Percentiles rank a stretch among this genome's conserved stretches.
Evolutionary conservation across 2,888 invertebrate genomes (phyloP).

Genomic region (Perithous albicinctus): DNA sequence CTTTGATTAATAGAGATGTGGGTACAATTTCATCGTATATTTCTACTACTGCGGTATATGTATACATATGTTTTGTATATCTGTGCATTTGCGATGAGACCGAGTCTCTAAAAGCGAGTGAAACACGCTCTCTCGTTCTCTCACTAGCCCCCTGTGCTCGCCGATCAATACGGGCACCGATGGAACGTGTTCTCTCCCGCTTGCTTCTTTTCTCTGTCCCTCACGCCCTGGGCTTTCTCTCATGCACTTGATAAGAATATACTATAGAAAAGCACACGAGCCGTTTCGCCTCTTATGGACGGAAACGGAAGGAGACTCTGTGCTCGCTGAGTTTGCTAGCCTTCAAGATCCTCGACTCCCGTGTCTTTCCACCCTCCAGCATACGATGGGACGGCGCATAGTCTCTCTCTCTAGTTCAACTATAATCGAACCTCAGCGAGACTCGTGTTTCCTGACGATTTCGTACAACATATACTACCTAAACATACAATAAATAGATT

Average conservation of each 20-base stretch:
- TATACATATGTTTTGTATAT: neutral
- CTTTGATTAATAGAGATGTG: neutral
- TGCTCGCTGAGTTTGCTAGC: conserved; percentile 12
- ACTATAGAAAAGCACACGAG: conserved; percentile 21
- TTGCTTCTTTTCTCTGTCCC: conserved; percentile 32
- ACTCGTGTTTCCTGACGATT: conserved; percentile 4
- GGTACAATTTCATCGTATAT: neutral
- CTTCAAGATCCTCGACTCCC: conserved; percentile 21
- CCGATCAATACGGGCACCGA: conserved; percentile 55
- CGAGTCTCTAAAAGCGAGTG: conserved; percentile 26
- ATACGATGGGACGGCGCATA: neutral
- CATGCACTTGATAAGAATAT: neutral
- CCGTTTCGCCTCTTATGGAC: conserved; percentile 31
- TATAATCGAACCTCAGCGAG: neutral
- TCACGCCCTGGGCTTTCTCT: conserved; percentile 29
- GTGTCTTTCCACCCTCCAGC: neutral
- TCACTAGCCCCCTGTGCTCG: conserved; percentile 35
- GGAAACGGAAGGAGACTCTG: conserved; percentile 19
- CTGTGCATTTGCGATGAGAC: conserved; percentile 6
- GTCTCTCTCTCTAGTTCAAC: neutral
- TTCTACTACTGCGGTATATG: neutral
- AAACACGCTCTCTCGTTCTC: conserved; percentile 39
- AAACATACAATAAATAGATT: neutral
- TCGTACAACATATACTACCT: neutral
- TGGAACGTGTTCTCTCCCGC: conserved; percentile 33